Evolutionary conservation across 1,140 invertebrate genomes (phyloP), one percentile per base, ranked within the genome.

Genomic region (Drosophila leontia): DNA sequence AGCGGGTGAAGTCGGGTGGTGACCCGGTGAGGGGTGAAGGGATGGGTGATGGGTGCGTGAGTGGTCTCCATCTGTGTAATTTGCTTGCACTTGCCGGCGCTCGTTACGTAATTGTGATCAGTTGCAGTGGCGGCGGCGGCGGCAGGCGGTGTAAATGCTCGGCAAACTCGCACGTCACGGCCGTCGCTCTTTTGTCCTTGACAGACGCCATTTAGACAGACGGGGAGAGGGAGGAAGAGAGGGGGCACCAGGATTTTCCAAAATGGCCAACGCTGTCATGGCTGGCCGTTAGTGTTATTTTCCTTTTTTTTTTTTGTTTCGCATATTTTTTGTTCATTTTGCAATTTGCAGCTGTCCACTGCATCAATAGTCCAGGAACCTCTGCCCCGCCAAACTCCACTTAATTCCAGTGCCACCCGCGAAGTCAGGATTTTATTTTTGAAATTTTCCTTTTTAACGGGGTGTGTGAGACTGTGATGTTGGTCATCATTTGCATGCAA

Each of bases 271-370:
- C 62, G 37, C 42, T 76, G 72, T 81, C 71, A 74, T 62, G 68
- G 63, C 64, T 68, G 53, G 53, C 82, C 68, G 82, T 85, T 84
- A 72, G 77, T 48, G 57, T 57, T 64, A 23, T 26, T 48, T 29
- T 26, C 13, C 13, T 29, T 1, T 29, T 1, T 29, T 47, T 47
- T 45, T 45, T 41, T 50, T 45, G 55, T 65, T 64, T 45, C 44
- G 8, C 51, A 53, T 41, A 37, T 68, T 29, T 50, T 71, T 71
- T 50, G 65, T 72, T 78, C 61, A 78, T 72, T 86, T 63, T 83
- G 81, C 85, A 88, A 88, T 90, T 88, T 84, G 74, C 85, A 85
- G 78, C 75, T 85, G 85, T 82, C 81, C 57, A 63, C 70, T 80
- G 65, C 53, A 75, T 77, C 76, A 74, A 83, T 75, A 63, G 74